Evolutionary conservation across 1,140 invertebrate genomes (phyloP).

Genomic region (Pseudoatta argentina): DNA sequence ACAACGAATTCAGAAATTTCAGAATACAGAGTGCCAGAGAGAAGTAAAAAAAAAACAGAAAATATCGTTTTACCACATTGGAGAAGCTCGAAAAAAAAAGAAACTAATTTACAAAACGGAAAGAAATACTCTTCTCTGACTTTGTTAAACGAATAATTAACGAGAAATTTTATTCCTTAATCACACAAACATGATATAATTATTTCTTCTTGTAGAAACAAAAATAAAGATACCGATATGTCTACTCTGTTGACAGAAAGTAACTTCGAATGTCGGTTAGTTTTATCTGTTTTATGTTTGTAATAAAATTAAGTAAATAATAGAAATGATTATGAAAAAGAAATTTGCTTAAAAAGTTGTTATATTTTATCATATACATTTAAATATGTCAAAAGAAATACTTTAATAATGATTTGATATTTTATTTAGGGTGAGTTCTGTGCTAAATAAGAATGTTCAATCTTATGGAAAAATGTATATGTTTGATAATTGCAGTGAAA

Average conservation of each 20-base stretch:
- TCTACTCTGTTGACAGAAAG: slow-evolving; percentile 65
- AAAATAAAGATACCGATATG: slow-evolving; percentile 63
- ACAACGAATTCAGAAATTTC: too few relatives aligned
- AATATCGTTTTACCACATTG: too few relatives aligned
- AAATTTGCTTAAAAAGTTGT: not conserved
- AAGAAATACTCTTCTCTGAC: not conserved
- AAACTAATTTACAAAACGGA: too few relatives aligned
- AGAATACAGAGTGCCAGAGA: too few relatives aligned
- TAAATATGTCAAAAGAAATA: not conserved
- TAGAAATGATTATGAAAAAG: not conserved
- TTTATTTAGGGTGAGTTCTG: slow-evolving; percentile 88
- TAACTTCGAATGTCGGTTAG: slow-evolving; percentile 78
- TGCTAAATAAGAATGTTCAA: slow-evolving; percentile 88
- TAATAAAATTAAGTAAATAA: slow-evolving; percentile 7
- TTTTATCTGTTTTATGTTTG: not conserved
- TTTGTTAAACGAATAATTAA: too few relatives aligned
- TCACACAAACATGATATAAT: not conserved
- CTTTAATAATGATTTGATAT: slow-evolving; percentile 33
- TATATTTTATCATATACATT: not conserved
- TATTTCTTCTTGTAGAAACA: not conserved
- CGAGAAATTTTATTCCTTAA: too few relatives aligned
- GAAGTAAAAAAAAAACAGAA: too few relatives aligned
- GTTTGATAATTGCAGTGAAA: slow-evolving; percentile 88
- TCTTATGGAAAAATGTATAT: slow-evolving; percentile 89
- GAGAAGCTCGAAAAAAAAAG: too few relatives aligned